A percentile compares a stretch with the other conserved stretches of the same genome.
Evolutionary conservation across 2,113 vertebrate species (phyloP).

Genomic region (Sinocyclocheilus rhinocerous): DNA sequence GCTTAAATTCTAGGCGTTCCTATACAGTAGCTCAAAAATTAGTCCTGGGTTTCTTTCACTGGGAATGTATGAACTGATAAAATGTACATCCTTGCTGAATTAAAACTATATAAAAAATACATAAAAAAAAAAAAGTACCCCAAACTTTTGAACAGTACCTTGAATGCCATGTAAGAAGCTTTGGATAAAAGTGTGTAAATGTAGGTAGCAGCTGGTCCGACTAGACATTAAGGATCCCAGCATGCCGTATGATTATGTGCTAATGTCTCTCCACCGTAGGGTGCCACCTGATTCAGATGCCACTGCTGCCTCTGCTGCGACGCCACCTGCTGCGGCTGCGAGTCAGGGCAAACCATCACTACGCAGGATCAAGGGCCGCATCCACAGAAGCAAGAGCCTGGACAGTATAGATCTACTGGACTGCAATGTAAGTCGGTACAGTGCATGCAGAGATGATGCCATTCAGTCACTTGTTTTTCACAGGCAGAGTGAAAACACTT

Average conservation of each 20-base stretch:
- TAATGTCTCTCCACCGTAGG: constrained; percentile 71
- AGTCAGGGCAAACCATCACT: constrained; percentile 95
- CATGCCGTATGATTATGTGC: constrained; percentile 18
- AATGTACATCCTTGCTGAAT: not conserved
- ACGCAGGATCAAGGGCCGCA: constrained; percentile 92
- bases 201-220: not conserved
- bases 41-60: not conserved
- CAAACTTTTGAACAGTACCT: no score
- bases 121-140: no score
- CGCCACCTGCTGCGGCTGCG: constrained; percentile 22
- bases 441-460: not conserved
- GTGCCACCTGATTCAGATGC: constrained; percentile 78
- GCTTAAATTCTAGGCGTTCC: not conserved
- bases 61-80: not conserved
- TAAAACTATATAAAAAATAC: no score
- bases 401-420: constrained; percentile 94
- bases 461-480: not conserved
- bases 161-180: not conserved
- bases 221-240: not conserved
- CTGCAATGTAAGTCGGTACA: constrained; percentile 83
- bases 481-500: not conserved
- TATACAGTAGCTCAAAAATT: not conserved
- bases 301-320: constrained; percentile 60
- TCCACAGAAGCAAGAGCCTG: constrained; percentile 95
- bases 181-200: not conserved